Evolutionary conservation across 2,113 vertebrate genomes (phyloP).

Genomic region (Dicentrarchus labrax): DNA sequence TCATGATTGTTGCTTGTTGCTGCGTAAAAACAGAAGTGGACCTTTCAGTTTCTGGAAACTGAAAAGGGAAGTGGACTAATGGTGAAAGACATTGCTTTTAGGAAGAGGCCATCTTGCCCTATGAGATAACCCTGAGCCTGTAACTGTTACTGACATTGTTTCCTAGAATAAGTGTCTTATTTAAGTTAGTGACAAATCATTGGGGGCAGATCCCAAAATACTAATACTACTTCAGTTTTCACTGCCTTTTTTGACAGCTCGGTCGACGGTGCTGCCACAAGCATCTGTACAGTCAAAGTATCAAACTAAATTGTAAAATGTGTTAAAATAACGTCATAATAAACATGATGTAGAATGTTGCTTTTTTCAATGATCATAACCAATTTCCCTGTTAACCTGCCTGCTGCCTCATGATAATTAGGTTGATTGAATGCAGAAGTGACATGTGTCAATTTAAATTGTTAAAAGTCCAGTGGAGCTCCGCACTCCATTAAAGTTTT

Average conservation of each 20-base stretch:
- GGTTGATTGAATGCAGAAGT: not conserved
- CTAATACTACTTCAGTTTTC: not conserved
- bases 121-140: not conserved
- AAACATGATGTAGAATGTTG: too few species aligned
- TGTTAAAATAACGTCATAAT: too few species aligned
- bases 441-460: too few species aligned
- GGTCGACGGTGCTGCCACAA: not conserved
- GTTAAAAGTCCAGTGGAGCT: too few species aligned
- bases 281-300: not conserved
- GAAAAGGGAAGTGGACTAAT: constrained; percentile 37
- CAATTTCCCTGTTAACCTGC: too few species aligned
- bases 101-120: constrained; percentile 35
- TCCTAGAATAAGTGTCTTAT: not conserved
- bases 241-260: not conserved
- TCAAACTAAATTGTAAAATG: too few species aligned
- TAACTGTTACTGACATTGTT: not conserved
- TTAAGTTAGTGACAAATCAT: not conserved
- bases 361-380: too few species aligned
- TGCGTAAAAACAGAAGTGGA: not conserved
- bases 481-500: too few species aligned
- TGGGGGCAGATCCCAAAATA: not conserved
- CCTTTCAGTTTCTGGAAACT: constrained; percentile 3
- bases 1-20: constrained; percentile 3
- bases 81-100: not conserved
- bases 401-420: too few species aligned